Evolutionary conservation across 2,888 invertebrate species (phyloP).

Genomic region (Sinohyriopsis cumingii): DNA sequence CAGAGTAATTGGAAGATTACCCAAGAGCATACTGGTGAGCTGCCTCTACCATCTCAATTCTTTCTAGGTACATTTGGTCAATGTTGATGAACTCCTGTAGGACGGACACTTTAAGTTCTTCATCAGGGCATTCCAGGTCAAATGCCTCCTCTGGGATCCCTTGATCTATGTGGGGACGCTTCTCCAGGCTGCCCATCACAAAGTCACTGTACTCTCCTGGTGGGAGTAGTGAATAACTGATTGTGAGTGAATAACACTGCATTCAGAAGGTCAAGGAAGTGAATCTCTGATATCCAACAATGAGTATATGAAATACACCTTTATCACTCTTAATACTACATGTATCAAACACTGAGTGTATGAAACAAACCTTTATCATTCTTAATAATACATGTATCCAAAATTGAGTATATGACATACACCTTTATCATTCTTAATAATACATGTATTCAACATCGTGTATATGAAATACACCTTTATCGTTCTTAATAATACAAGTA

Average conservation of each 20-base stretch:
- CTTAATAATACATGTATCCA: too few relatives aligned
- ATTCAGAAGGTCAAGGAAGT: too few relatives aligned
- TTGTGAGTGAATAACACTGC: not conserved
- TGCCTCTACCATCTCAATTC: constrained; percentile 57
- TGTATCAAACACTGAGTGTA: too few relatives aligned
- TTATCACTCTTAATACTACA: too few relatives aligned
- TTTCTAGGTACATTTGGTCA: constrained; percentile 64
- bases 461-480: too few relatives aligned
- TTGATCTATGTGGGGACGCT: constrained; percentile 39
- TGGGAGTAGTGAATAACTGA: not conserved
- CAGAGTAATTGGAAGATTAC: constrained; percentile 32
- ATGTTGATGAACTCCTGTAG: constrained; percentile 68
- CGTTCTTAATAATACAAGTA: too few relatives aligned
- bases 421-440: too few relatives aligned
- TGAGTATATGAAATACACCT: too few relatives aligned
- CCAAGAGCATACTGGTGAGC: constrained; percentile 57
- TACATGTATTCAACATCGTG: too few relatives aligned
- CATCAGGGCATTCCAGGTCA: constrained; percentile 66
- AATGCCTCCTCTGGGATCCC: constrained; percentile 70
- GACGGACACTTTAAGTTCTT: constrained; percentile 62
- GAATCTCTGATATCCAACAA: too few relatives aligned
- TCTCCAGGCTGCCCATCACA: constrained; percentile 42
- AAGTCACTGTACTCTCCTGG: constrained; percentile 29
- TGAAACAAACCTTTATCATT: too few relatives aligned
- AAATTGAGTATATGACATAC: too few relatives aligned